A percentile compares a stretch with the other conserved stretches of the same genome.
Conservation (phyloP, 2,888 invertebrate genomes). For the Synanthedon tipuliformis region DNA sequence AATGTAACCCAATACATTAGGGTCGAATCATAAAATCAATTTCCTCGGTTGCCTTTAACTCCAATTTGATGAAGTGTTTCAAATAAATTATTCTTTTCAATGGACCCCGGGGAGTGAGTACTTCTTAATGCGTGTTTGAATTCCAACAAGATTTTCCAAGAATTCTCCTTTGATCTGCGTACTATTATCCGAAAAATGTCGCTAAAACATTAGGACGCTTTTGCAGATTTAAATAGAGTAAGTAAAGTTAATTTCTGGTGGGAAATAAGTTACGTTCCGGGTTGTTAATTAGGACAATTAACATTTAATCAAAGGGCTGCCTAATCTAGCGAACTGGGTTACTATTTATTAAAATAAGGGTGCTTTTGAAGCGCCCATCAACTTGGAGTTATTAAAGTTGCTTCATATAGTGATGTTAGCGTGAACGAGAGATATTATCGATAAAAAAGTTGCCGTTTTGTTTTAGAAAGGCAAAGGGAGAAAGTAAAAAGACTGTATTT, state of each 20-base stretch:
- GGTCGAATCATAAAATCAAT: too few relatives aligned
- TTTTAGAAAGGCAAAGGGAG: too few relatives aligned
- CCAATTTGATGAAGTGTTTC: too few relatives aligned
- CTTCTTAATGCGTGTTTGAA: too few relatives aligned
- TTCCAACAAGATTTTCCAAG: too few relatives aligned
- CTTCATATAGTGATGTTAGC: background rate
- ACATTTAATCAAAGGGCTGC: constrained; percentile 23
- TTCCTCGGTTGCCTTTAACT: too few relatives aligned
- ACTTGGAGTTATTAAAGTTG: background rate
- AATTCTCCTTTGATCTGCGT: background rate
- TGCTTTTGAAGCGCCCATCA: background rate
- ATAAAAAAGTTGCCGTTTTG: too few relatives aligned
- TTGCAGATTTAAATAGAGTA: background rate
- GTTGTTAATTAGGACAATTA: constrained; percentile 12
- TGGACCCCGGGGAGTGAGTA: too few relatives aligned
- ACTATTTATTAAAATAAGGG: constrained; percentile 4
- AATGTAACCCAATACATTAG: too few relatives aligned
- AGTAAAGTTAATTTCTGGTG: background rate
- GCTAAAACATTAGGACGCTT: too few relatives aligned
- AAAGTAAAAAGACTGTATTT: too few relatives aligned
- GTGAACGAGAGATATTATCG: background rate
- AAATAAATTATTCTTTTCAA: too few relatives aligned
- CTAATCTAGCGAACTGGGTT: constrained; percentile 17
- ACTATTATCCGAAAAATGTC: background rate
- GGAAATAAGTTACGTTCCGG: background rate